Evolutionary conservation across 2,888 invertebrate species (phyloP), one percentile per base, ranked within the genome.

Genomic region (Spodoptera picta): DNA sequence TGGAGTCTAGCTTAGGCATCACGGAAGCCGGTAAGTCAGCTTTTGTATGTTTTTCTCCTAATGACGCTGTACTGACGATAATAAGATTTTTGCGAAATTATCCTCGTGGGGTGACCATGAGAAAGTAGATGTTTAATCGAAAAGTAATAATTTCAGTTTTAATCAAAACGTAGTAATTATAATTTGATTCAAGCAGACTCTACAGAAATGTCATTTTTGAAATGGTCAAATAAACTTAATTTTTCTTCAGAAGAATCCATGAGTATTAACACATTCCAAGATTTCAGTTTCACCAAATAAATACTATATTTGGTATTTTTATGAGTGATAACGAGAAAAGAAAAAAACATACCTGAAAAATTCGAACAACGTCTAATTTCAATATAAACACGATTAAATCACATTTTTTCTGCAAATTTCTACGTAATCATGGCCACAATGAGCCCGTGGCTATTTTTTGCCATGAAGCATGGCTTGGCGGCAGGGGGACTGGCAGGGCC

Each of bases 1-100:
- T 91, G 92, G 89, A 89, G 87, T 86, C 88, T 92, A 93, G 91
- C 89, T 92, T 89, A 86, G 88, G 87, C 87, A 87, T 83, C 80
- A 83, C 85, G 86, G 87, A 89, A 90, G 87, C 92, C 89, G 91
- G 94, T 94, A 65, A 92, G 93, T 90, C 48, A 53, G 3, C 56
- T 52, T 62, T 52, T 49, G 3, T 36, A 24, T 57, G 7, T 54
- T 50, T 51, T 56, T 58, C 12, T 48, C 24, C 4, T 54, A 36
- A 43, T n/a, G n/a, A n/a, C n/a, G 46, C 10, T 2, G 7, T 48
- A 14, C n/a, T 46, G 10, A 12, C 12, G 1, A 23, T 9, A 2
- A 27, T 10, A 14, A n/a, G 11, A 23, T 47, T 60, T 42, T 41
- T 62, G 45, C 41, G 12, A 44, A 47, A 23, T 53, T 53, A 3